These are phyloP conservation scores for Tetranychus truncatus DNA, from an alignment of 2,888 invertebrate species.

Conservation along the genomic window DNA sequence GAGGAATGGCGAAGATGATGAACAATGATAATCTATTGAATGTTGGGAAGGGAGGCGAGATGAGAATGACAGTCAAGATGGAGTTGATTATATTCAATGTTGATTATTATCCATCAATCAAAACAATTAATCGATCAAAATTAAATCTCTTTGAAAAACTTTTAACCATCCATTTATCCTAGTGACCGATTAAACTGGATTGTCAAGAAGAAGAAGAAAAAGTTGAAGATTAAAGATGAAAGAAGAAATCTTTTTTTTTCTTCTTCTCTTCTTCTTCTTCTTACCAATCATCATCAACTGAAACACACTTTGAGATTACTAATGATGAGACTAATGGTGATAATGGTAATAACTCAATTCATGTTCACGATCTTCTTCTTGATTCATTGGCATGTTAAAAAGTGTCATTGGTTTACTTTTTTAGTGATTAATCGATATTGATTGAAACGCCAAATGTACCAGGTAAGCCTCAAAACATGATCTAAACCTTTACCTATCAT, in stretches of 20 bases:
- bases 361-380: background rate
- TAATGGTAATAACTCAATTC: background rate
- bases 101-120: background rate
- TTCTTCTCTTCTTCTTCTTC: background rate
- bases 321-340: background rate
- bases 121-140: background rate
- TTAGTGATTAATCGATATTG: background rate
- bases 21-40: background rate
- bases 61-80: background rate
- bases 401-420: background rate
- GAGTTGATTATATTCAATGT: background rate
- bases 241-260: background rate
- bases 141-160: background rate
- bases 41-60: background rate
- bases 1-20: background rate
- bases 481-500: background rate
- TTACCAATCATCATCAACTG: background rate
- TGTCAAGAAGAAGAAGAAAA: background rate
- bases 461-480: background rate
- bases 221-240: background rate
- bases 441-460: background rate
- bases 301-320: background rate
- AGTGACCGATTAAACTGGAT: background rate
- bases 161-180: background rate
- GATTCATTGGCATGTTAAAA: background rate